Conservation (phyloP, 2,113 vertebrate genomes). For the Crotalus tigris region DNA sequence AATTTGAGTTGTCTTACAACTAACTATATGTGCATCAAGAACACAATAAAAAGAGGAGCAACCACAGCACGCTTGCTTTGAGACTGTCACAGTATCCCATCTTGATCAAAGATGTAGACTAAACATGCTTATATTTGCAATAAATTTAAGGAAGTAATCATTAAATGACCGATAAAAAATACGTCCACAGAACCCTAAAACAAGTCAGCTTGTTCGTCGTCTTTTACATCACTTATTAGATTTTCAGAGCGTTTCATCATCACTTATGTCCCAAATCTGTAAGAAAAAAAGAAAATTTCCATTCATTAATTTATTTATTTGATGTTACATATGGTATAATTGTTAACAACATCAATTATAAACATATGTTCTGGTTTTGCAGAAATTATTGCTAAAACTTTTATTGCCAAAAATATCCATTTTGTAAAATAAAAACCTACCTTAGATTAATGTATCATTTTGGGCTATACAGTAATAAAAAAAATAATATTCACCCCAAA, state of each 20-base stretch:
- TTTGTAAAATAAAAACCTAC: background rate
- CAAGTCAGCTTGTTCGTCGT: constrained; percentile 38
- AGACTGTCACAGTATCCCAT: constrained; percentile 3
- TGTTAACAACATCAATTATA: background rate
- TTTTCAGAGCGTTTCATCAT: constrained; percentile 90
- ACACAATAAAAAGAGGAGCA: background rate
- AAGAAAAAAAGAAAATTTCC: constrained; percentile 23
- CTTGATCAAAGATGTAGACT: background rate
- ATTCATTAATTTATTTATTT: constrained; percentile 15
- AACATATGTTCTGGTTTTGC: background rate
- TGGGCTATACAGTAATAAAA: background rate
- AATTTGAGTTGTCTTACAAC: constrained; percentile 20
- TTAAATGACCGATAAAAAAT: constrained; percentile 45
- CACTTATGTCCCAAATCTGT: constrained; percentile 99
- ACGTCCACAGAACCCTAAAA: constrained; percentile 15
- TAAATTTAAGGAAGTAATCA: constrained; percentile 32
- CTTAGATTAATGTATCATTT: background rate
- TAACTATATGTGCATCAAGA: constrained; percentile 21
- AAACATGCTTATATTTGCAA: constrained; percentile 34
- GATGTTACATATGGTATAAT: background rate
- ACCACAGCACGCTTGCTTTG: background rate
- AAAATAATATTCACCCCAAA: background rate
- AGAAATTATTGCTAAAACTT: background rate
- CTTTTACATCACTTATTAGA: constrained; percentile 27
- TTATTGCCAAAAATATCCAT: background rate